Evolutionary conservation across 2,797 vertebrate species (phyloP).

Genomic region (Crenichthys baileyi): DNA sequence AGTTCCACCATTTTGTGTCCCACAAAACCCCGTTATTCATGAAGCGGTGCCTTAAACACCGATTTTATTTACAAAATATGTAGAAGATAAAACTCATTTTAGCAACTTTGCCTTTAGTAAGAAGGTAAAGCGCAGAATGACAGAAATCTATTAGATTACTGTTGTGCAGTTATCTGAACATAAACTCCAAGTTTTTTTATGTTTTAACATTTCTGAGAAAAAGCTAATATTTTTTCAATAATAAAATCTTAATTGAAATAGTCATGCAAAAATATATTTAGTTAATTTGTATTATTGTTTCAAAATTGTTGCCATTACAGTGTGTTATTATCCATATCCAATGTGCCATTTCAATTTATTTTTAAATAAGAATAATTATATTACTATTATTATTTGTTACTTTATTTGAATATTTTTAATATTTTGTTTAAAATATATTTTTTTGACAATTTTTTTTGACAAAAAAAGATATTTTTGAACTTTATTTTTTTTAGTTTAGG

Average conservation of each 20-base stretch:
- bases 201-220: background rate
- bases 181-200: background rate
- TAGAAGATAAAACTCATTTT: background rate
- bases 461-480: background rate
- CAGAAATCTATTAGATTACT: background rate
- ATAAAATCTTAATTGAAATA: background rate
- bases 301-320: background rate
- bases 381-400: background rate
- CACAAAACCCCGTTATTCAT: background rate
- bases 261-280: background rate
- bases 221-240: background rate
- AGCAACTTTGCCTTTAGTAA: background rate
- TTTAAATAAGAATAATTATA: background rate
- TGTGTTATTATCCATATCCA: background rate
- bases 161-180: background rate
- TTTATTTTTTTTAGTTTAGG: background rate
- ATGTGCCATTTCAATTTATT: background rate
- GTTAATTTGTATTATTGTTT: background rate
- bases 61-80: background rate
- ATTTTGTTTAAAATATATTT: background rate
- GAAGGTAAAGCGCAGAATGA: background rate
- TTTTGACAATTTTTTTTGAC: background rate
- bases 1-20: constrained; percentile 70
- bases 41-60: background rate
- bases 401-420: background rate